Conservation (phyloP, 1,140 invertebrate species). For the Magallana gigas region DNA sequence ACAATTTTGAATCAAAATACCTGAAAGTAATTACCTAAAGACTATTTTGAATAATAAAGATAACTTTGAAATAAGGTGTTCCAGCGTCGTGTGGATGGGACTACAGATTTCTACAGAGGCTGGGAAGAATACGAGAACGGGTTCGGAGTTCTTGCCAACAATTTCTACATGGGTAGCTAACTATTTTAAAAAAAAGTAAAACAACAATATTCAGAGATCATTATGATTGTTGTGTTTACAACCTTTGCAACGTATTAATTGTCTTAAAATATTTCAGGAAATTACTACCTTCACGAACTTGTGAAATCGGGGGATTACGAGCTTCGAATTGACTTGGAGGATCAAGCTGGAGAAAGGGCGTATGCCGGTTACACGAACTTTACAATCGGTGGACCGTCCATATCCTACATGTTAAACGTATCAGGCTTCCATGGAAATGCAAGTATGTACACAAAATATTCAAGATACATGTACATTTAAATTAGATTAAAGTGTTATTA, state of each 20-base stretch:
- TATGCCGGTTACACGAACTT: background rate
- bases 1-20: too few relatives aligned
- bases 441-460: background rate
- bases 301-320: background rate
- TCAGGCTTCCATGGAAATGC: background rate
- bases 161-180: slow-evolving; percentile 17
- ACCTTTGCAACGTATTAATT: too few relatives aligned
- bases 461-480: too few relatives aligned
- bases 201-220: too few relatives aligned
- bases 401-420: background rate
- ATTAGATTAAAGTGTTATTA: too few relatives aligned
- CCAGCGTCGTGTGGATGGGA: slow-evolving; percentile 27
- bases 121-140: slow-evolving; percentile 3
- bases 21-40: too few relatives aligned
- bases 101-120: slow-evolving; percentile 17
- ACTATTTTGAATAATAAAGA: too few relatives aligned
- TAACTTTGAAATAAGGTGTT: background rate
- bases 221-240: background rate
- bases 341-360: background rate
- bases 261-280: background rate
- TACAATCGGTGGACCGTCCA: background rate
- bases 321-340: background rate
- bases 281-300: background rate
- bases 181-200: too few relatives aligned
- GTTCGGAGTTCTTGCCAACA: background rate